phyloP scores from a whole-genome alignment of 2,113 vertebrate species.

The Indri indri region DNA sequence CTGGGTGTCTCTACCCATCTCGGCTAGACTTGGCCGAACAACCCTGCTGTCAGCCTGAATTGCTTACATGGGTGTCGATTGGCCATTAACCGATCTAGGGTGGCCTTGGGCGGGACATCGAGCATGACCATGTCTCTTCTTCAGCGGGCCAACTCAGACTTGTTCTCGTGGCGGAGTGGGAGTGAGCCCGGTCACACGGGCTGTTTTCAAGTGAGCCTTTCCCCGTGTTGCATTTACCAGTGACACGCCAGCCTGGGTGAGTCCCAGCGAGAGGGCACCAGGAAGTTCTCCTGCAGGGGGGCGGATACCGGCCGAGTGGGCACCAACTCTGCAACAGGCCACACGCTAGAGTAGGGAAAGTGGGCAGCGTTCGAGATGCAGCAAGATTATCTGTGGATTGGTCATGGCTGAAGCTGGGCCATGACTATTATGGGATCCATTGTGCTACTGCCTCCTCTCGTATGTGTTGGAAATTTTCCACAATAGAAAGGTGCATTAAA shows the following conservation, averaged over 20 bases:
- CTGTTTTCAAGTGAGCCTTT: not conserved
- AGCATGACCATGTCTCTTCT: not conserved
- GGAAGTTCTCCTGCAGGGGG: too few relatives aligned
- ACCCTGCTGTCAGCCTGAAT: not conserved
- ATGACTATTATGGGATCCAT: not conserved
- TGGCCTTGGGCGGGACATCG: not conserved
- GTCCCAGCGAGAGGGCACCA: too few relatives aligned
- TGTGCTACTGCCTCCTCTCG: rapidly evolving
- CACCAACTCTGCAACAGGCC: rapidly evolving
- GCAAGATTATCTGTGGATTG: not conserved
- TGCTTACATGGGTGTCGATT: too few relatives aligned
- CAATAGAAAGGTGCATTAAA: not conserved
- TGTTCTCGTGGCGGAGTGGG: rapidly evolving
- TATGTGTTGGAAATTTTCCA: not conserved
- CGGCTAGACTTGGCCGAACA: not conserved
- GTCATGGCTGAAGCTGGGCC: too few relatives aligned
- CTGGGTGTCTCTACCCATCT: not conserved
- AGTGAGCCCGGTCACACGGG: rapidly evolving
- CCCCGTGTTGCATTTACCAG: not conserved
- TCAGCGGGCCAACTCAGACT: too few relatives aligned
- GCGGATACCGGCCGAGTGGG: rapidly evolving
- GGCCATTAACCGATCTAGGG: not conserved
- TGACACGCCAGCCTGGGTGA: too few relatives aligned
- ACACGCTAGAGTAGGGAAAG: not conserved
- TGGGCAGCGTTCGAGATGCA: not conserved